Base-by-base conservation (phyloP, 2,797 vertebrate genomes). In the Parauchenoglanis punctatus region DNA sequence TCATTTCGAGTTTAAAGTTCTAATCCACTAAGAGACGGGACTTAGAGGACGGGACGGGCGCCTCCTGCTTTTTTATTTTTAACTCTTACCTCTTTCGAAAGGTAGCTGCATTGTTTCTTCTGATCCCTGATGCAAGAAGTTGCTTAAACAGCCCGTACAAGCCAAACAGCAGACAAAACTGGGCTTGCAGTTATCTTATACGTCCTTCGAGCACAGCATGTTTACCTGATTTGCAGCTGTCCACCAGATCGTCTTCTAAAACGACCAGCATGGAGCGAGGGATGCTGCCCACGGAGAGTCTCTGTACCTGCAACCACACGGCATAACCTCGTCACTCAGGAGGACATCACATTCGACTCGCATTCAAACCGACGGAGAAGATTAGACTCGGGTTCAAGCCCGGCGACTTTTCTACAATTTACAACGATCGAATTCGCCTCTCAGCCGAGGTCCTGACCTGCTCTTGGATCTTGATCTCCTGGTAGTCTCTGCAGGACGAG, bases 381-480 rank as follows among this genome's bases (percentile, higher is more conserved):
- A 11, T 18, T 25, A 10, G 75, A 77, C 3, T 52, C 11, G 5
- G 73, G 13, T 25, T 44, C 6, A 76, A 52, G 12, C 2, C 46
- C 13, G 18, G 18, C 40, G 46, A 68, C 23, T 63, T n/a, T 7
- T 31, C 63, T 15, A 18, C 15, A 44, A 11, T 28, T 13, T 15
- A 61, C 23, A 44, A 7, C 1, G 12, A 23, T 35, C 23, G 0
- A 5, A n/a, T 61, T 63, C 15, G 31, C 54, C 3, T 59, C 1
- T 23, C 20, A 1, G 7, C 61, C 40, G 10, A 11, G 25, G 35
- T 5, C 1, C 52, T 89, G 89, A 99, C 98, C 94, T 99, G 98
- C 89, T 99, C 98, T 84, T 99, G 98, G 88, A 99, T 98, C 94
- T 99, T 99, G 87, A 99, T 97, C 94, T 99, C 98, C 93, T 99